Percentiles rank a stretch among this genome's conserved stretches.
Evolutionary conservation across 2,888 invertebrate species (phyloP).

Genomic region (Hypsopygia costalis): DNA sequence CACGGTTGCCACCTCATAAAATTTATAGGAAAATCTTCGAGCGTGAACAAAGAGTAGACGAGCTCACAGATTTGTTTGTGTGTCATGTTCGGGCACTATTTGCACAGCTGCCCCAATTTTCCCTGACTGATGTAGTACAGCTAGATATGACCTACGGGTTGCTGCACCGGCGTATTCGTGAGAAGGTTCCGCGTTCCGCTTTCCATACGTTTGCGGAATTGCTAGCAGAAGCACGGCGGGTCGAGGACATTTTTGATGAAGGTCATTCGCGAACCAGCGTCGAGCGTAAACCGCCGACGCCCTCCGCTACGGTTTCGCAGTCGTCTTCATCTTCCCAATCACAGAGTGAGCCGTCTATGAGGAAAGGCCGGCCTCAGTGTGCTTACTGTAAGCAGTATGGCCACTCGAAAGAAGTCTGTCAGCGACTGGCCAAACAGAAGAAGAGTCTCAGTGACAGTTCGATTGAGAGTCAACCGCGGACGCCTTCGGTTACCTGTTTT

Average conservation of each 20-base stretch:
- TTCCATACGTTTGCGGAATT: no score
- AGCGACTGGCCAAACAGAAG: background rate
- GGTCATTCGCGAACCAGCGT: no score
- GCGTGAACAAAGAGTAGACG: background rate
- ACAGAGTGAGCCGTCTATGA: no score
- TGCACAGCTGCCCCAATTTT: constrained; percentile 7
- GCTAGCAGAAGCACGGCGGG: no score
- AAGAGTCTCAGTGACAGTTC: background rate
- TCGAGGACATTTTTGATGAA: no score
- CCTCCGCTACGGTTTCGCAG: no score
- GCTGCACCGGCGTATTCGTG: constrained; percentile 13
- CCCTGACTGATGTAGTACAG: constrained; percentile 5
- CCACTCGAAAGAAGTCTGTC: constrained; percentile 10
- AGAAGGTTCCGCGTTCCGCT: no score
- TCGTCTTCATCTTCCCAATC: no score
- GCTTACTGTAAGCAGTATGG: constrained; percentile 7
- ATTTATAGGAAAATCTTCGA: constrained; percentile 12
- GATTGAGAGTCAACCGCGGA: background rate
- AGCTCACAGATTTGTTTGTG: no score
- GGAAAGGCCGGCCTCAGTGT: no score
- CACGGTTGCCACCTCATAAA: constrained; percentile 12
- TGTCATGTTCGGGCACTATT: background rate
- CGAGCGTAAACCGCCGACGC: no score
- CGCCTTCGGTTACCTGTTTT: constrained; percentile 2
- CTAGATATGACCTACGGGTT: constrained; percentile 21